Evolutionary conservation across 1,140 invertebrate genomes (phyloP).

Genomic region (Penaeus vannamei): DNA sequence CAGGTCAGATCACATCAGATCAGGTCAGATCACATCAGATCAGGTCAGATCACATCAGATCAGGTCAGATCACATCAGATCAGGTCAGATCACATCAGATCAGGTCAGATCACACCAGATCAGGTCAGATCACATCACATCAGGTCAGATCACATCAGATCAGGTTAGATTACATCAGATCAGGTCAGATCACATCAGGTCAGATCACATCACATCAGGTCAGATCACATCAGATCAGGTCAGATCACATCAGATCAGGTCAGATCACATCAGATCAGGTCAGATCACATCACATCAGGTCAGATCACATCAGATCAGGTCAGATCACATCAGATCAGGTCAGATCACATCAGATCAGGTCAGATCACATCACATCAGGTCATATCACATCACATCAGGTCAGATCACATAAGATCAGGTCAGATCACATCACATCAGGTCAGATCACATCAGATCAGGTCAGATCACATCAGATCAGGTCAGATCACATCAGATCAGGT

Average conservation of each 20-base stretch:
- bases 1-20: neutral
- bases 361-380: no score
- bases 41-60: neutral
- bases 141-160: neutral
- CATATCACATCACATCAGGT: no score
- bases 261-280: neutral
- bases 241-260: neutral
- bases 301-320: neutral
- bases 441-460: no score
- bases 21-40: neutral
- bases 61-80: neutral
- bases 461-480: no score
- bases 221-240: neutral
- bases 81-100: neutral
- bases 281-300: neutral
- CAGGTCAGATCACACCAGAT: no score
- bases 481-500: no score
- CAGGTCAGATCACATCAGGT: no score
- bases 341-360: neutral
- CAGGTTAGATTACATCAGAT: no score
- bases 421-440: no score
- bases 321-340: neutral
- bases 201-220: neutral
- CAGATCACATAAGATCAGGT: no score
- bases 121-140: neutral